Evolutionary conservation across 1,140 invertebrate species (phyloP), one percentile per base, ranked within the genome.

Genomic region (Heliconius melpomene): DNA sequence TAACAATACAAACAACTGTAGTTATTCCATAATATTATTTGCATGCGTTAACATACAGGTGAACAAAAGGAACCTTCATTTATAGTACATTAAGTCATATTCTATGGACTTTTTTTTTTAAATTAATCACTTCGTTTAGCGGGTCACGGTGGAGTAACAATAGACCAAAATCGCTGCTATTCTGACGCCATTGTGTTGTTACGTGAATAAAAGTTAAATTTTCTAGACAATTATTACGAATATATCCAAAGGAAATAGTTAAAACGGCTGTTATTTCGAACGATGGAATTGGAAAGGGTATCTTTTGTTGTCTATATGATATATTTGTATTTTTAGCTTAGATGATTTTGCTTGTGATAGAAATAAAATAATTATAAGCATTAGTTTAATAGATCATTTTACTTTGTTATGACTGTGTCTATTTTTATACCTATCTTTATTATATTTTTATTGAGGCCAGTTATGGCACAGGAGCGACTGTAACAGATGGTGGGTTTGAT

Each of bases 61-160:
- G 72, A 72, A 81, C 75, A 74, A 81, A 81, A 75, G 18, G 18
- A 81, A 32, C 79, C 36, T 57, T 76, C 32, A 36, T 72, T 38
- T 75, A 70, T 60, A 60, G 36, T 79, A 66, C 60, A 66, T 79
- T 79, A 72, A 74, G 79, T 76, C 46, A 79, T 52, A 76, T 80
- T 76, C 72, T 29, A 75, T 73, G 70, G 74, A 72, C 46, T 46
- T 52, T 52, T 52, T 52, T 80, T 80, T 80, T 79, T 80, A 73
- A 80, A 80, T 80, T 76, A 80, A 80, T 80, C 50, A 76, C 74
- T 23, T 32, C 74, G 36, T 76, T 80, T 80, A 80, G n/a, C 79
- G n/a, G 79, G 79, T 76, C 79, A 76, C 74, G 70, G 16, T 72
- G 57, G 36, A 52, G n/a, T 76, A 57, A 80, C 74, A 74, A 74